Evolutionary conservation across 2,888 invertebrate genomes (phyloP), one percentile per base, ranked within the genome.

Genomic region (Tenthredo notha): DNA sequence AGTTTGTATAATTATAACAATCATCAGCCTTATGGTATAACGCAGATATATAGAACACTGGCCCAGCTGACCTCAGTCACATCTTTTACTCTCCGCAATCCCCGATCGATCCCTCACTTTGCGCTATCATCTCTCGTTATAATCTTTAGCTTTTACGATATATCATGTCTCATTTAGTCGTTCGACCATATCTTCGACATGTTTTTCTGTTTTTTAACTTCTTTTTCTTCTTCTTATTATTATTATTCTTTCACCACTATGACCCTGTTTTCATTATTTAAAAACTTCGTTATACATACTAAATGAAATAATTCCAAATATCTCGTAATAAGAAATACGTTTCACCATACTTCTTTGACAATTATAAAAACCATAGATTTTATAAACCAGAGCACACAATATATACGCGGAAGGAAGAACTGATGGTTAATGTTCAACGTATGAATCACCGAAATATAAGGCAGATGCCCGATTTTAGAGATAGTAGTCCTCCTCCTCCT

Each of bases 391-490:
- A 7, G 0, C 18, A n/a, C 5, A 7, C n/a, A 4, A n/a, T n/a
- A 6, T 6, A n/a, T 54, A 7, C 50, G 50, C 18, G 1, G 50
- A 50, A n/a, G n/a, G 4, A 50, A n/a, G n/a, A 0, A 50, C 50
- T 4, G 54, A n/a, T 10, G 54, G 54, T 7, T 54, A 54, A 54
- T 54, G 54, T 54, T 54, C 54, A 7, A n/a, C 54, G n/a, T n/a
- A 54, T 54, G 54, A 54, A 54, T 54, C 54, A 54, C n/a, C 54
- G 54, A 54, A 21, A 78, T 18, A 21, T 18, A 21, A 5, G 61
- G 80, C 80, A 80, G 80, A 80, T 80, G 80, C 80, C 58, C 61
- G 80, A 80, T 80, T 80, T 61, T 43, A n/a, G 80, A 80, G 80
- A 80, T 80, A 80, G 58, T 2, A 47, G 61, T 61, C 61, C 15